Percentiles rank a stretch among this genome's conserved stretches.
Conservation (phyloP, 2,113 vertebrate genomes). For the Xenotilapia flavipinnis region DNA sequence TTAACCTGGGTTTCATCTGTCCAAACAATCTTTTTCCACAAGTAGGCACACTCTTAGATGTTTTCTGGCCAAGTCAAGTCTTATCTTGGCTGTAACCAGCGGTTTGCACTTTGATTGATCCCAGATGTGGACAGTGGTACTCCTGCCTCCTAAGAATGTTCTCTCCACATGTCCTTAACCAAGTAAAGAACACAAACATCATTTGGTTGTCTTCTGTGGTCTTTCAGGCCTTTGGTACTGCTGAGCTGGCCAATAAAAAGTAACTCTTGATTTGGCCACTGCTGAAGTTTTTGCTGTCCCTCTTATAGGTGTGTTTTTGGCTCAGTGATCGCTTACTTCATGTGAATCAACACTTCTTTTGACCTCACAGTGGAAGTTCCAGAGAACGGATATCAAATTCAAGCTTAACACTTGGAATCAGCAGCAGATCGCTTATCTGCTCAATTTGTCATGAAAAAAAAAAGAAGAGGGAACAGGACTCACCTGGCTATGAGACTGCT, state of each 20-base stretch:
- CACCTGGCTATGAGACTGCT: not conserved
- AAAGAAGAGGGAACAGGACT: not conserved
- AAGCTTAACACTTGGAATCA: not conserved
- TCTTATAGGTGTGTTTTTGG: not conserved
- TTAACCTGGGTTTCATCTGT: not conserved
- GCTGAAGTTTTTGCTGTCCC: not conserved
- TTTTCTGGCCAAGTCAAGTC: not conserved
- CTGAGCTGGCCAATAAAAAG: not conserved
- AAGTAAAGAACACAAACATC: not conserved
- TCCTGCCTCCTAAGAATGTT: not conserved
- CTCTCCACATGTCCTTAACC: not conserved
- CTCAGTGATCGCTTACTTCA: not conserved
- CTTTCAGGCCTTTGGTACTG: not conserved
- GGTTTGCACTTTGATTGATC: not conserved
- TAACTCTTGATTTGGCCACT: not conserved
- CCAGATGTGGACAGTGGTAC: not conserved
- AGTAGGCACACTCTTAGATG: not conserved
- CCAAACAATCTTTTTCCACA: not conserved
- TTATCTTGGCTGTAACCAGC: not conserved
- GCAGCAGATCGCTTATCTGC: not conserved
- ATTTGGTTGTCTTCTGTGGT: not conserved
- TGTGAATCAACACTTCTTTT: not conserved
- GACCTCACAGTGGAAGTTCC: not conserved
- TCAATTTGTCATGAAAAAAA: not conserved
- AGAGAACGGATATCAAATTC: not conserved